Base-by-base conservation (phyloP, 2,888 invertebrate species). In the Synanthedon andrenaeformis region DNA sequence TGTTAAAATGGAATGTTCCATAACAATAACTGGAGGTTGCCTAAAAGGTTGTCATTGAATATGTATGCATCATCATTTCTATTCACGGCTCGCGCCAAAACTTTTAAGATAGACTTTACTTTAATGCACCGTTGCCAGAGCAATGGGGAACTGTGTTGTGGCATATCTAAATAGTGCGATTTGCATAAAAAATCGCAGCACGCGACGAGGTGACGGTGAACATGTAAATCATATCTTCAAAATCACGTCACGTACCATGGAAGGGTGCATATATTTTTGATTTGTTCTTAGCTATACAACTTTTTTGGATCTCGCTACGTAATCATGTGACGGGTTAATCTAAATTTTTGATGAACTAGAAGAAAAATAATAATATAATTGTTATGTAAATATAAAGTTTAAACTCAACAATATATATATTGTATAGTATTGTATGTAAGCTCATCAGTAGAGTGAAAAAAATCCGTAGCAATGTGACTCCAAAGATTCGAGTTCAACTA, bases 251-350 rank as follows among this genome's bases (percentile, higher is more conserved):
- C 87, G 87, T 87, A 78, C 69, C 63, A 58, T 61, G 70, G 77
- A 80, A 85, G 87, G 87, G 87, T 87, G 87, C 85, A 87, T 87
- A 86, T 85, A 83, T 87, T 87, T 86, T 84, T 86, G 84, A 85
- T 84, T 86, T 85, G 82, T 85, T 79, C 79, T 80, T 76, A 74
- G 72, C 72, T 72, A 77, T 76, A 79, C 81, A 76, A 78, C 75
- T 80, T 82, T 79, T 51, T 51, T 41, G 45, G 35, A 42, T 51
- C 35, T 10, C 28, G 28, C 23, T 41, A 19, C 45, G 45, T 52
- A 35, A 59, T 57, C 58, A 3, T 35, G 35, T 35, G 35, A 6
- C 10, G 8, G 35, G 23, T 0, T 35, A 35, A 35, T 35, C 35
- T 35, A 35, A 35, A 35, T 35, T 35, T 35, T 35, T 35, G 35